Conservation (phyloP, 2,797 vertebrate genomes). For the Sebastolobus alascanus region DNA sequence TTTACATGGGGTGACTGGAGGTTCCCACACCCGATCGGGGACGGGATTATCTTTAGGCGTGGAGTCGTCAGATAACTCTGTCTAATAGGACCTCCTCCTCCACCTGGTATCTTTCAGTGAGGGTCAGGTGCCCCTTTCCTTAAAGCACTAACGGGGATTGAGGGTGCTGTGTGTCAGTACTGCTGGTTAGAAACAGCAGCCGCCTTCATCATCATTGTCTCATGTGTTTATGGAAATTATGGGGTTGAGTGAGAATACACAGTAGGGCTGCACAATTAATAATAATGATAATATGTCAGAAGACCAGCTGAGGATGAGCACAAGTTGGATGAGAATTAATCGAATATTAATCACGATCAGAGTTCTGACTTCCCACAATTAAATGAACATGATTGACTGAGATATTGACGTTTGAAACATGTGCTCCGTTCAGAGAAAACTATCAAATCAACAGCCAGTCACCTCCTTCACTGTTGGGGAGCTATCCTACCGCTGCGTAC, state of each 20-base stretch:
- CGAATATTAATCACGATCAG: too few relatives aligned
- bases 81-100: constrained; percentile 41
- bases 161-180: background rate
- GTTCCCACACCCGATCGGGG: constrained; percentile 64
- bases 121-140: constrained; percentile 14
- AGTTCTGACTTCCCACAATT: too few relatives aligned
- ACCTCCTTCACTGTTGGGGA: too few relatives aligned
- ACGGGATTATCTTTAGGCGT: constrained; percentile 60
- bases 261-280: background rate
- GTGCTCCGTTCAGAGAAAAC: too few relatives aligned
- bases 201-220: background rate
- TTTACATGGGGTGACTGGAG: constrained; percentile 60
- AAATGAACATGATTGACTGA: too few relatives aligned
- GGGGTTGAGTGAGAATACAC: background rate
- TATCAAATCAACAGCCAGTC: too few relatives aligned
- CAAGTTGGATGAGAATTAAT: too few relatives aligned
- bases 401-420: too few relatives aligned
- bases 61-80: constrained; percentile 53
- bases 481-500: too few relatives aligned
- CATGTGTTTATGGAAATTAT: background rate
- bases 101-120: constrained; percentile 8
- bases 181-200: background rate
- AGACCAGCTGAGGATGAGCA: too few relatives aligned
- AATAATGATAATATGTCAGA: too few relatives aligned
- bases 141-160: background rate